Base-by-base conservation (phyloP, 2,888 invertebrate species). In the Drosophila infuscata region DNA sequence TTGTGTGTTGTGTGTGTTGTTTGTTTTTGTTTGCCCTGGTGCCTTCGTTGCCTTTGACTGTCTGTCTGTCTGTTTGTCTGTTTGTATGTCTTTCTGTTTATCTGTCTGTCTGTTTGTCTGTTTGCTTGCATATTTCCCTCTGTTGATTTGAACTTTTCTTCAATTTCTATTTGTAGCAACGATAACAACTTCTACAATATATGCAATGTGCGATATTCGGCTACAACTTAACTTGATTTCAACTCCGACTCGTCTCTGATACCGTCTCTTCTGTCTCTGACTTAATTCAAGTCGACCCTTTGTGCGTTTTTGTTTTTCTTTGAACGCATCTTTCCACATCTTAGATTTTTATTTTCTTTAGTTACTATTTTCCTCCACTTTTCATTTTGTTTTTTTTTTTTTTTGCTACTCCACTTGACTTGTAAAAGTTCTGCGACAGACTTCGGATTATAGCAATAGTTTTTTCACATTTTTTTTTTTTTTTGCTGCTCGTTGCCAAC, bases 91-190 rank as follows among this genome's bases (percentile, higher is more conserved):
- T 46, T 41, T 12, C 48, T 56, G 56, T 76, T 56, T 79, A 67
- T 57, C 83, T 58, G 32, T 11, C 2, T 61, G 63, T 48, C 72
- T 52, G 49, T 67, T 60, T 62, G 69, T 59, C 68, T 82, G 85
- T 82, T 84, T 82, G 75, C 74, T 74, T 75, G 82, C 67, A 65
- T 79, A 70, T 79, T 77, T 64, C 68, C 58, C 25, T 73, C 71
- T 60, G 81, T 80, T 83, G 72, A 74, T 75, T 80, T 81, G 70
- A 77, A 84, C 82, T 90, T 87, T 90, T 78, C 89, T 82, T 79
- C 70, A 77, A 76, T 86, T 88, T 90, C 84, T 86, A 84, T 88
- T 88, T 88, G 57, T 84, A 80, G 48, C 77, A 79, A 66, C 76
- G 72, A 86, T 76, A 86, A 88, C 79, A 84, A 79, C 75, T 70